Evolutionary conservation across 1,140 invertebrate species (phyloP).

Genomic region (Watersipora subatra): DNA sequence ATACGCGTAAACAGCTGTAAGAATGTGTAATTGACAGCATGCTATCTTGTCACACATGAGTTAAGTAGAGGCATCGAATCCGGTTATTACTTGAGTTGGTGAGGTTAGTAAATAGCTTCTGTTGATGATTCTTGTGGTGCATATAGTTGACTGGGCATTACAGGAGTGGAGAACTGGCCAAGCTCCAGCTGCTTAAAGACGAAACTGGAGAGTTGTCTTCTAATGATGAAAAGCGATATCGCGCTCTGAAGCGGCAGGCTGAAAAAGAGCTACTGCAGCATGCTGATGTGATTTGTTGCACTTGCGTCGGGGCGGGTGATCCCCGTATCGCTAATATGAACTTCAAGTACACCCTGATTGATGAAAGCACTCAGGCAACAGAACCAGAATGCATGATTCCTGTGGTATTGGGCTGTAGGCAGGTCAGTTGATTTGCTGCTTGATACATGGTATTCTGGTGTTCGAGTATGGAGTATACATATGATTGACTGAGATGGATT

Average conservation of each 20-base stretch:
- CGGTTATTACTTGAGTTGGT: no score
- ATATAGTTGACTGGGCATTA: no score
- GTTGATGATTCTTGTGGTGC: no score
- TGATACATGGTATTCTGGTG: no score
- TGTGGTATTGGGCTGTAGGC: slow-evolving; percentile 88
- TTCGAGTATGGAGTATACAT: no score
- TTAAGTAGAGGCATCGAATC: no score
- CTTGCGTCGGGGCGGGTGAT: slow-evolving; percentile 96
- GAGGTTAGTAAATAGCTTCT: no score
- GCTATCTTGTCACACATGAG: no score
- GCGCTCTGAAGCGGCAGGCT: slow-evolving; percentile 74
- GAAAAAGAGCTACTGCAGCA: slow-evolving; percentile 71
- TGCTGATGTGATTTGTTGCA: slow-evolving; percentile 97
- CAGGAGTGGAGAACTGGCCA: slow-evolving; percentile 64
- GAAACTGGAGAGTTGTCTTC: slow-evolving; percentile 85
- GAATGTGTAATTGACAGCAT: no score
- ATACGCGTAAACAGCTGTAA: no score
- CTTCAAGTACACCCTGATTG: slow-evolving; percentile 93
- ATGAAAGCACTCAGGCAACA: slow-evolving; percentile 88
- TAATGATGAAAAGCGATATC: slow-evolving; percentile 81
- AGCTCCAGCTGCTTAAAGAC: slow-evolving; percentile 90
- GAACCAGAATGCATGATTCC: slow-evolving; percentile 98
- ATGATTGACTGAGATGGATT: no score
- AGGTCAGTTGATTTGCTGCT: no score
- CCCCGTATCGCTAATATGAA: slow-evolving; percentile 75